Conservation (phyloP, 2,113 vertebrate species). For the Danionella cerebrum region DNA sequence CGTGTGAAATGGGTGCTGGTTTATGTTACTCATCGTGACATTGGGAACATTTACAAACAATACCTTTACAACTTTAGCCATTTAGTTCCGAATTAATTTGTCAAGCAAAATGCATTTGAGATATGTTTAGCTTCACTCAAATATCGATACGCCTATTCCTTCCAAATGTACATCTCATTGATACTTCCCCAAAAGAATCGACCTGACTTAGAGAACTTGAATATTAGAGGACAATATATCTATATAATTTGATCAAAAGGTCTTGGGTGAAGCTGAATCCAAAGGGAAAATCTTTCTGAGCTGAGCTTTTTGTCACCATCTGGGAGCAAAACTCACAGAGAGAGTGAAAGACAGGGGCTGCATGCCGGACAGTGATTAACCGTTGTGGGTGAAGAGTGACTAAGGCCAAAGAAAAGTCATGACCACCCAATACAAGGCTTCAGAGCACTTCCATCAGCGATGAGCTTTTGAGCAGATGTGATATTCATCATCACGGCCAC, state of each 20-base stretch:
- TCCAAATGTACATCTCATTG: slow-evolving; percentile 10
- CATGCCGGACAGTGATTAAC: slow-evolving; percentile 30
- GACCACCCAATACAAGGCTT: slow-evolving; percentile 37
- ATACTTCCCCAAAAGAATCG: slow-evolving; percentile 30
- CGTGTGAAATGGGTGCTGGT: no score
- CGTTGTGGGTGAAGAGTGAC: slow-evolving; percentile 32
- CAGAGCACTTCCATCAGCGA: slow-evolving; percentile 35
- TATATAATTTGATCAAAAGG: background rate
- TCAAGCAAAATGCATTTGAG: no score
- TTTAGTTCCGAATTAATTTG: no score
- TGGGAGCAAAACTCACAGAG: background rate
- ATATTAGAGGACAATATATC: slow-evolving; percentile 18
- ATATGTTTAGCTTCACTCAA: no score
- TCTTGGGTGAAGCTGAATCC: no score
- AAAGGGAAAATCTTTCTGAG: no score
- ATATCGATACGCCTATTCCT: no score
- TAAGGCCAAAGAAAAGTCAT: slow-evolving; percentile 29
- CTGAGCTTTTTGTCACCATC: slow-evolving; percentile 14
- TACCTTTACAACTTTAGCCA: no score
- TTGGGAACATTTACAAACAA: no score
- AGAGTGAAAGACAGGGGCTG: background rate
- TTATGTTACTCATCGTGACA: no score
- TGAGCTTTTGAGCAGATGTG: slow-evolving; percentile 51
- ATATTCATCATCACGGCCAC: slow-evolving; percentile 52
- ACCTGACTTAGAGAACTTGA: slow-evolving; percentile 32